A percentile compares a stretch with the other conserved stretches of the same genome.
These are phyloP conservation scores for Melieria crassipennis DNA, from an alignment of 2,888 invertebrate genomes.

Conservation along the genomic window DNA sequence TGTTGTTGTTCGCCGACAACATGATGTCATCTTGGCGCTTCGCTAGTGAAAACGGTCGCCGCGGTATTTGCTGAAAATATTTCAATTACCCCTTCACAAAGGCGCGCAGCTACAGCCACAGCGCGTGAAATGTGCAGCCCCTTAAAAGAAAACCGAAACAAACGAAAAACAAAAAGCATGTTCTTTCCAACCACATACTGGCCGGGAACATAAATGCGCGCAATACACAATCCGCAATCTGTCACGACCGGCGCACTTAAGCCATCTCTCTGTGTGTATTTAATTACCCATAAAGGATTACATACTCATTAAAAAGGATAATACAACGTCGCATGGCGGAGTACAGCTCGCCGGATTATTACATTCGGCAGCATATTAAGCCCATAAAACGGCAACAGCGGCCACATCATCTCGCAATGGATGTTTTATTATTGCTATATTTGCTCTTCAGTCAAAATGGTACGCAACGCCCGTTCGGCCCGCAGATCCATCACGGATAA, in stretches of 20 bases:
- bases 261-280: slow-evolving; percentile 28
- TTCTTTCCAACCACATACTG: too few species aligned
- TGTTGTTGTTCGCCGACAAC: background rate
- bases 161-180: slow-evolving; percentile 17
- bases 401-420: slow-evolving; percentile 46
- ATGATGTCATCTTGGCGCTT: slow-evolving; percentile 5
- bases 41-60: background rate
- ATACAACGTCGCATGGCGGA: slow-evolving; percentile 17
- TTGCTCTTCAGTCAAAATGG: slow-evolving; percentile 52
- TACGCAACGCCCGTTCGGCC: slow-evolving; percentile 40
- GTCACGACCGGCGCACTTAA: background rate
- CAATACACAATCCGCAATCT: too few species aligned
- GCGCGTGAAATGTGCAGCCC: background rate
- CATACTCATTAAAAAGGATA: slow-evolving; percentile 35
- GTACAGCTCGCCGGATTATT: background rate
- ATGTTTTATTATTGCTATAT: slow-evolving; percentile 50
- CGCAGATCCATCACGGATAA: background rate
- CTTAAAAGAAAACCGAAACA: slow-evolving; percentile 1
- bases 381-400: background rate
- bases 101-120: background rate
- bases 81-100: background rate
- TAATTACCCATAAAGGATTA: slow-evolving; percentile 47
- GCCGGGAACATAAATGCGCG: too few species aligned
- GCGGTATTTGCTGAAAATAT: background rate
- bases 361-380: slow-evolving; percentile 1